Percentiles rank a stretch among this genome's conserved stretches.
phyloP scores from a whole-genome alignment of 2,797 vertebrate species.

The Pyrocephalus nanus region DNA sequence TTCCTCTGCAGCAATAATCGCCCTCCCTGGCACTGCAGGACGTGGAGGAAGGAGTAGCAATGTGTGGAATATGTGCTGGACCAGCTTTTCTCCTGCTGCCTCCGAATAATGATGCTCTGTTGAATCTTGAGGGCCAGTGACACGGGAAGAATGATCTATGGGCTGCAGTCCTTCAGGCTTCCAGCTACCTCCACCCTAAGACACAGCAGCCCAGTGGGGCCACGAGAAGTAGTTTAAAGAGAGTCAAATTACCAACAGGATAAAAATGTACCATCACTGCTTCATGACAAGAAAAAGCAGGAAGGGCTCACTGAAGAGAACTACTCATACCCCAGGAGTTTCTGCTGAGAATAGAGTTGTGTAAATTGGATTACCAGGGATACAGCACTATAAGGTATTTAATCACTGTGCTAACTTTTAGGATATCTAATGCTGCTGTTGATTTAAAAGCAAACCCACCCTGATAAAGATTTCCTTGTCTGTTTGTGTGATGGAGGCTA shows the following conservation, averaged over 20 bases:
- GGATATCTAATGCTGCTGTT: slow-evolving; percentile 53
- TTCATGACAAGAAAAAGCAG: slow-evolving; percentile 67
- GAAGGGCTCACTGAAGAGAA: slow-evolving; percentile 69
- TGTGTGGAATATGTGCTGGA: slow-evolving; percentile 81
- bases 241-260: slow-evolving; percentile 75
- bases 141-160: slow-evolving; percentile 74
- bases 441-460: slow-evolving; percentile 51
- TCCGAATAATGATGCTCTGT: slow-evolving; percentile 83
- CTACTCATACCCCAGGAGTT: slow-evolving; percentile 78
- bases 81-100: slow-evolving; percentile 80
- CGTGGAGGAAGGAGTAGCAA: slow-evolving; percentile 77
- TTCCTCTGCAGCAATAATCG: slow-evolving; percentile 80
- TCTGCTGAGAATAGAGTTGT: slow-evolving; percentile 75
- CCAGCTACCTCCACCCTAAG: slow-evolving; percentile 71
- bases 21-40: slow-evolving; percentile 78
- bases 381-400: slow-evolving; percentile 75
- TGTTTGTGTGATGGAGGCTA: slow-evolving; percentile 27
- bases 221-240: slow-evolving; percentile 73
- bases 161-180: slow-evolving; percentile 70
- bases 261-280: slow-evolving; percentile 57
- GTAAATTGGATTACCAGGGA: slow-evolving; percentile 73
- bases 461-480: slow-evolving; percentile 36
- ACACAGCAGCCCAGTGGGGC: slow-evolving; percentile 64
- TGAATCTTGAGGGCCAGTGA: slow-evolving; percentile 79
- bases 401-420: slow-evolving; percentile 73